Evolutionary conservation across 2,113 vertebrate genomes (phyloP), one percentile per base, ranked within the genome.

Genomic region (Phrynosoma platyrhinos): DNA sequence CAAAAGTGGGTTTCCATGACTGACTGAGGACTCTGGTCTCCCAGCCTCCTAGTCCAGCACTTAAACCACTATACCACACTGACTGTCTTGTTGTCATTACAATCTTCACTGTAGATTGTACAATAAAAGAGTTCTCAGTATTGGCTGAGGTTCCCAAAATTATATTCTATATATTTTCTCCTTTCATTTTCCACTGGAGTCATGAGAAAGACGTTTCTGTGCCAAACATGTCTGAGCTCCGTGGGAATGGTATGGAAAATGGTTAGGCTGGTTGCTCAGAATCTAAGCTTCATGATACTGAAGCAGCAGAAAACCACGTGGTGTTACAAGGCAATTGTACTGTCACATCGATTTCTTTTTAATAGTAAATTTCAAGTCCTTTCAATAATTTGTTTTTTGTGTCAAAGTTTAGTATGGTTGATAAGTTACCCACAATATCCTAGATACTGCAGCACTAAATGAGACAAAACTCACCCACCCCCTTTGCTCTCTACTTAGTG

Each of bases 161-260:
- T 47, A 47, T 47, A 7, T 47, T 47, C 5, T 80, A 71, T 25
- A 75, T 18, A 53, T 36, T 47, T 52, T 79, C 79, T 12, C 71
- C 68, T 89, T 74, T 88, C 80, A 42, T 90, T 32, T 90, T 84
- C 58, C 13, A 21, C 79, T 30, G 2, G 90, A 89, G 47, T 92
- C 53, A 85, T 0, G 0, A 40, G 36, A 27, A 62, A 77, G 87
- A 32, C 25, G 66, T 58, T 16, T 1, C 0, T 81, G 18, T 85
- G 68, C 75, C 1, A 7, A 1, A 64, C 53, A 74, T 87, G 71
- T 62, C 16, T 69, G 90, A 76, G 85, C 89, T 94, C 78, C 6
- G 1, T 79, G 53, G 53, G 64, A 83, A 84, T 87, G 40, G 27
- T 77, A 13, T 40, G 69, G 69, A 86, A 66, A 88, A 90, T 87